These are phyloP conservation scores for Schizaphis graminum DNA, from an alignment of 2,888 invertebrate species.

Conservation along the genomic window DNA sequence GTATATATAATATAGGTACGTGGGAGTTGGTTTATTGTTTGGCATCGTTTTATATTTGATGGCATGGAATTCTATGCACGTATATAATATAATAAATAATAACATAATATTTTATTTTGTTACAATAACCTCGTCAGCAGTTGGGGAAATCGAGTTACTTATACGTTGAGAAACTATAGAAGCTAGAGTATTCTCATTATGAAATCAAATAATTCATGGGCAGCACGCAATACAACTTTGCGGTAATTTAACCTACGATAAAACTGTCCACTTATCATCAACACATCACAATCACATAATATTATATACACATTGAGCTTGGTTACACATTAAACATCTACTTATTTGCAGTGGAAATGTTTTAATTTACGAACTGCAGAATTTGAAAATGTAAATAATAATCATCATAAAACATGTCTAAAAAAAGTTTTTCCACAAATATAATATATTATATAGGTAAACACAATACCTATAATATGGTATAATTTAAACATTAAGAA, in stretches of 20 bases:
- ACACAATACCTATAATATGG: not conserved
- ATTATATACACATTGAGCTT: not conserved
- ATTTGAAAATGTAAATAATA: conserved; percentile 18
- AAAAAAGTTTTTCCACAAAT: not conserved
- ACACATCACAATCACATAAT: not conserved
- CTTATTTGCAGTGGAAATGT: not conserved
- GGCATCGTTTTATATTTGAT: not conserved
- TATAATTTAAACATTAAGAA: not conserved
- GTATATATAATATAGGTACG: not conserved
- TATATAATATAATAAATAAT: not conserved
- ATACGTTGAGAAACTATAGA: not conserved
- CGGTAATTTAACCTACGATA: not conserved
- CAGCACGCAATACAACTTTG: not conserved
- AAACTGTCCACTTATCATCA: conserved; percentile 25
- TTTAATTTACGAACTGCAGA: not conserved
- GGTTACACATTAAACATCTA: not conserved
- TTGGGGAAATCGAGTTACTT: conserved; percentile 8
- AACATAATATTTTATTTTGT: not conserved
- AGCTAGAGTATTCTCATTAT: not conserved
- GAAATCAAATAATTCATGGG: not conserved
- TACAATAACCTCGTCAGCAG: not conserved
- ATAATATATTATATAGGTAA: not conserved
- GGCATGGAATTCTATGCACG: not conserved
- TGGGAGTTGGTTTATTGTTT: conserved; percentile 4
- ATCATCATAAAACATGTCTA: not conserved